Base-by-base conservation (phyloP, 2,888 invertebrate genomes). In the Sphaerophoria taeniata region DNA sequence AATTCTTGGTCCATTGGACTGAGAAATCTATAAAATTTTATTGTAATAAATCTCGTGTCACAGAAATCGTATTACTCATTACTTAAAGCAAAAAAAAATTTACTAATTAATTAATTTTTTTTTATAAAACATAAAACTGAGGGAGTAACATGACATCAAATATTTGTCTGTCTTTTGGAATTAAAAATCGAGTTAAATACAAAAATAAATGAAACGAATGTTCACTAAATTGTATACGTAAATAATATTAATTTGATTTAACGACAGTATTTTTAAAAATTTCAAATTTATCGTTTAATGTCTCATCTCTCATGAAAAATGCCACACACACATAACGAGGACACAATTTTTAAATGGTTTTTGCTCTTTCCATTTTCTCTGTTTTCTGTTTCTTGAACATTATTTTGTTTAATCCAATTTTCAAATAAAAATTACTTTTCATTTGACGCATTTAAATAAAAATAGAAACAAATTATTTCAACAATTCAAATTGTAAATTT, bases 321-420 rank as follows among this genome's bases (percentile, higher is more conserved):
- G 43, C 14, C 49, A 14, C 45, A 45, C 31, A 45, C 31, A 61
- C 45, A 60, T n/a, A 33, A 61, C 7, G 61, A 45, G 45, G 45
- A 61, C 43, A 61, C 24, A 61, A 51, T 24, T 31, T 61, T 61
- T 33, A 61, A 61, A 61, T 61, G 61, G 31, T 61, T 45, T 61
- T 61, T 61, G 61, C 45, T 61, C 61, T 61, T 45, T 61, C 3
- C 7, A 45, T 61, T 24, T 60, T 2, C 24, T 43, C 16, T 39
- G 0, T 34, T 14, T 47, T 47, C 14, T 2, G 7, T 47, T 47
- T 5, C 24, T 24, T 24, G 24, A 24, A 24, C 24, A 24, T 24
- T 24, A 24, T 24, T 58, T 33, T 6, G 14, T 58, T 16, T 16
- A 36, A 3, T 36, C 4, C 16, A 16, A 39, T 24, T 58, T 12